A percentile compares a stretch with the other conserved stretches of the same genome.
Evolutionary conservation across 2,797 vertebrate genomes (phyloP).

Genomic region (Galago senegalensis): DNA sequence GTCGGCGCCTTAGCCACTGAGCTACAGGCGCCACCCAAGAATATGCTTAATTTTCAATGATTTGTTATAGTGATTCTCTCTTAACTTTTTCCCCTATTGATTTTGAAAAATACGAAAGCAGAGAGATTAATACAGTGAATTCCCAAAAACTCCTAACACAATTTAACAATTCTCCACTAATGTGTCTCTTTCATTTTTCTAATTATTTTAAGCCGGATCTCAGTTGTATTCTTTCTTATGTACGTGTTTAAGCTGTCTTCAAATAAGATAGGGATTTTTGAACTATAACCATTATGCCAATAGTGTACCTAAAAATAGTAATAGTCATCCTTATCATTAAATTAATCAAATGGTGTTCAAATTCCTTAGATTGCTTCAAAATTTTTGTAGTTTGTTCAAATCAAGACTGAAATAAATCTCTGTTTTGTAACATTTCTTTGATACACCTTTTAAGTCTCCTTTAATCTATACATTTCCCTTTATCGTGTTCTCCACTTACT

Average conservation of each 20-base stretch:
- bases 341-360: not conserved
- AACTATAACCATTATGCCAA: not conserved
- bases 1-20: too few relatives aligned
- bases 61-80: not conserved
- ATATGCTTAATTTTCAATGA: not conserved
- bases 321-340: not conserved
- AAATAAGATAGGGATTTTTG: not conserved
- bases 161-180: not conserved
- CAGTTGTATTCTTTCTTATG: not conserved
- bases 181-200: not conserved
- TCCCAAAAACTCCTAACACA: not conserved
- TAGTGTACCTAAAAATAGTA: not conserved
- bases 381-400: slow-evolving; percentile 16
- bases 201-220: slow-evolving; percentile 22
- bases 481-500: not conserved
- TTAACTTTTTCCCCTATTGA: not conserved
- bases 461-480: not conserved
- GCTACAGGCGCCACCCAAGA: not conserved
- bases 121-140: not conserved
- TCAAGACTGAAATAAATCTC: not conserved
- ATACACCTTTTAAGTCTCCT: not conserved
- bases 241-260: slow-evolving; percentile 1
- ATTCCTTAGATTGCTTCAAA: not conserved
- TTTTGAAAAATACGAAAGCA: slow-evolving; percentile 30
- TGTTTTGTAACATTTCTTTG: not conserved